Percentiles rank a stretch among this genome's conserved stretches.
Evolutionary conservation across 2,113 vertebrate genomes (phyloP).

Genomic region (Nicator chloris): DNA sequence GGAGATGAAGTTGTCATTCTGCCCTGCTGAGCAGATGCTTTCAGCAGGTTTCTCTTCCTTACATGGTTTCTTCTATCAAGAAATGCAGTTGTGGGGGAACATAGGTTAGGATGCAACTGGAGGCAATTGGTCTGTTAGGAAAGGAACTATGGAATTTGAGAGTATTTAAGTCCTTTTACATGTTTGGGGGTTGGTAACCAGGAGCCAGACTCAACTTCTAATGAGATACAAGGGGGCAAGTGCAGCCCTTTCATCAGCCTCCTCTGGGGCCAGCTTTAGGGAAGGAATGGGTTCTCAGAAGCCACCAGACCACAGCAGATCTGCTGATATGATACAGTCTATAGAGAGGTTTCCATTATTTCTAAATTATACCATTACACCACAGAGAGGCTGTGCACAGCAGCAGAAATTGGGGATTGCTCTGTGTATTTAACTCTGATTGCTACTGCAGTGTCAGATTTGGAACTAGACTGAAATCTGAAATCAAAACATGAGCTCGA

Average conservation of each 20-base stretch:
- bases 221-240: not conserved
- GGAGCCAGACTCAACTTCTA: not conserved
- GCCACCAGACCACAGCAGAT: not conserved
- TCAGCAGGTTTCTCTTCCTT: not conserved
- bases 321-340: accelerated
- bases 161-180: not conserved
- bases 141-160: not conserved
- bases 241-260: not conserved
- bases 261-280: not conserved
- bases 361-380: not conserved
- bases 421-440: not conserved
- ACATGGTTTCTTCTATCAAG: not conserved
- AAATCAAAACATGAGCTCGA: not conserved
- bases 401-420: accelerated
- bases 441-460: not conserved
- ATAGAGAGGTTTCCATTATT: not conserved
- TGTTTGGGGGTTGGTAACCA: not conserved
- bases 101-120: not conserved
- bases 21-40: not conserved
- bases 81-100: accelerated
- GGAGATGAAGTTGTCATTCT: not conserved
- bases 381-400: not conserved
- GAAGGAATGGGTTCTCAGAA: not conserved
- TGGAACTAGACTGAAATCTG: not conserved
- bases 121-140: not conserved